A percentile compares a stretch with the other conserved stretches of the same genome.
Conservation (phyloP, 2,113 vertebrate genomes). For the Corythoichthys haematopterus region DNA sequence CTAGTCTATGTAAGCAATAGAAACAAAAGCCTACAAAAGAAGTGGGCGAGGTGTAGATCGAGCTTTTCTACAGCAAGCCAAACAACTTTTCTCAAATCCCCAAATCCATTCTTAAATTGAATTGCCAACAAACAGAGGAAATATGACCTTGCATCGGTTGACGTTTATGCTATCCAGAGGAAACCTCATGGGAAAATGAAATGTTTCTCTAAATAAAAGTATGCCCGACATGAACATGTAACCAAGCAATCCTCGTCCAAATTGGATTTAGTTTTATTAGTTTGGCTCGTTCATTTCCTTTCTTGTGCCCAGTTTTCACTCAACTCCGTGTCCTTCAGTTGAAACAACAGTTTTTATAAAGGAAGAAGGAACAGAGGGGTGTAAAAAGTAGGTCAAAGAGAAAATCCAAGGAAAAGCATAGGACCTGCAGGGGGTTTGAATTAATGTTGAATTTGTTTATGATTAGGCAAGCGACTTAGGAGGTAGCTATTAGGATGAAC, state of each 20-base stretch:
- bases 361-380: conserved; percentile 39
- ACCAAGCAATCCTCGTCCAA: conserved; percentile 29
- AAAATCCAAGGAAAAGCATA: conserved; percentile 37
- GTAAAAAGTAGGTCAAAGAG: conserved; percentile 60
- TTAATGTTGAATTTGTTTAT: conserved; percentile 14
- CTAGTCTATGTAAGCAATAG: conserved; percentile 42
- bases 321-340: conserved; percentile 16
- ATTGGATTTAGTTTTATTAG: conserved; percentile 28
- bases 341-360: conserved; percentile 47
- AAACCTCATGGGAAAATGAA: conserved; percentile 34
- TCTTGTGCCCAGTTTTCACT: neutral
- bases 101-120: conserved; percentile 39
- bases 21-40: conserved; percentile 30
- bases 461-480: conserved; percentile 8
- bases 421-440: conserved; percentile 15
- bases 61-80: conserved; percentile 34
- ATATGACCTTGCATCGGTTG: conserved; percentile 29
- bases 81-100: conserved; percentile 39
- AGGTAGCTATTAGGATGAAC: conserved; percentile 4
- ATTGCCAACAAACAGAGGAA: conserved; percentile 60
- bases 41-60: conserved; percentile 22
- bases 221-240: conserved; percentile 17
- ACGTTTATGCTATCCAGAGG: conserved; percentile 37
- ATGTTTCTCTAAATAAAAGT: conserved; percentile 22
- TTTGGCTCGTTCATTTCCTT: neutral